Base-by-base conservation (phyloP, 2,113 vertebrate species). In the Pseudolaguvia tuberculata region DNA sequence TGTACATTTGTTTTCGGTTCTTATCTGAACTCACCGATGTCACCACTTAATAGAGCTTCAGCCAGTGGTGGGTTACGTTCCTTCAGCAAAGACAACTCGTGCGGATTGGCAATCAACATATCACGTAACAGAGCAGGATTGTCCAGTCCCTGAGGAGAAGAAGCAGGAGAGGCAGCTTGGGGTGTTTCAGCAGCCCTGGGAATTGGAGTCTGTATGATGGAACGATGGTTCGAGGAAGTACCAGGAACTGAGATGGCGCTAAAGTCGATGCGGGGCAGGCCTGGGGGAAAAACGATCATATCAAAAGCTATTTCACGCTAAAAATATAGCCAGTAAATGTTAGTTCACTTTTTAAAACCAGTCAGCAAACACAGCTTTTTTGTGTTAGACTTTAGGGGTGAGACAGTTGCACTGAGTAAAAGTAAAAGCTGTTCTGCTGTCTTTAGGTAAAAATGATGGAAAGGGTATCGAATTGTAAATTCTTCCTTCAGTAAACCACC, bases 11-110 rank as follows among this genome's bases (percentile, higher is more conserved):
- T 29, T 51, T 47, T 42, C 13, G 62, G 58, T 53, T 18, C 39
- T 70, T 13, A 25, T 67, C 59, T 73, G 68, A 2, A 69, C 89
- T 92, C 83, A 99, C 97, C 97, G 0, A 99, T 90, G 79, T 99
- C 95, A 83, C 96, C 96, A 1, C 97, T 99, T 65, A 99, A 93
- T 80, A 99, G 89, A 0, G 97, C 97, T 59, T 99, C 97, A 0
- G 97, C 97, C 67, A 99, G 84, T 0, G 96, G 95, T 0, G 96
- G 97, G 68, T 99, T 99, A 52, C 97, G 90, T 79, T 99, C 97
- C 86, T 98, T 98, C 55, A 99, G 91, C 80, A 99, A 91, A 0
- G 97, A 98, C 62, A 99, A 91, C 87, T 99, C 97, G 0, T 99
- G 97, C 0, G 97, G 96, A 83, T 97, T 98, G 31, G 95, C 91